A percentile compares a stretch with the other conserved stretches of the same genome.
Conservation (phyloP, 2,797 vertebrate species). For the Labroides dimidiatus region DNA sequence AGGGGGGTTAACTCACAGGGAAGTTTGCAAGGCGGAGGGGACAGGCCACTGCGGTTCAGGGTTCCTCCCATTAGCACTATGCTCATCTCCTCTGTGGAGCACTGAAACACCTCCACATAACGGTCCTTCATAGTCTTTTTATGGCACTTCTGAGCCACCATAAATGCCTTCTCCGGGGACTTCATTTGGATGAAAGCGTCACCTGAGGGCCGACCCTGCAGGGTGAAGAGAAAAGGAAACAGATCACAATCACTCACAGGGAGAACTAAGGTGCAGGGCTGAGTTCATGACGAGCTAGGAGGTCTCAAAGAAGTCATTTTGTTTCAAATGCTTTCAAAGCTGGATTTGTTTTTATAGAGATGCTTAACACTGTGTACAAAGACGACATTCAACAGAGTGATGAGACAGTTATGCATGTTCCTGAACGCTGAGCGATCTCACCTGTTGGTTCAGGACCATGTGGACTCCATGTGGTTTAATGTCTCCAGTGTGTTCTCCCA, state of each 20-base stretch:
- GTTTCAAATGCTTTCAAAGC: too few relatives aligned
- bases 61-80: slow-evolving; percentile 98
- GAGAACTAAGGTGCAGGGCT: not conserved
- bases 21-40: slow-evolving; percentile 96
- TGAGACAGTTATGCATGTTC: not conserved
- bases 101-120: slow-evolving; percentile 98
- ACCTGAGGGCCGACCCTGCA: slow-evolving; percentile 93
- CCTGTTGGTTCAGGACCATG: slow-evolving; percentile 99
- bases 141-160: slow-evolving; percentile 95
- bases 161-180: slow-evolving; percentile 91
- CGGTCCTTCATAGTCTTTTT: slow-evolving; percentile 99
- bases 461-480: slow-evolving; percentile 97
- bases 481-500: slow-evolving; percentile 93
- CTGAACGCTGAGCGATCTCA: slow-evolving; percentile 51
- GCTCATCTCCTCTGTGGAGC: slow-evolving; percentile 98
- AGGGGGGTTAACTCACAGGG: slow-evolving; percentile 87
- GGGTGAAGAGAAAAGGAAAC: not conserved
- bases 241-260: not conserved
- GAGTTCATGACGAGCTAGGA: not conserved
- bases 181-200: slow-evolving; percentile 99
- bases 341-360: too few relatives aligned
- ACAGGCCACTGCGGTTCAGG: slow-evolving; percentile 96
- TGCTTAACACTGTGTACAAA: too few relatives aligned
- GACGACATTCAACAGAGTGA: too few relatives aligned
- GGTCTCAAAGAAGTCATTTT: too few relatives aligned